A percentile compares a stretch with the other conserved stretches of the same genome.
These are phyloP conservation scores for Tauraco erythrolophus DNA, from an alignment of 2,113 vertebrate species.

Conservation along the genomic window DNA sequence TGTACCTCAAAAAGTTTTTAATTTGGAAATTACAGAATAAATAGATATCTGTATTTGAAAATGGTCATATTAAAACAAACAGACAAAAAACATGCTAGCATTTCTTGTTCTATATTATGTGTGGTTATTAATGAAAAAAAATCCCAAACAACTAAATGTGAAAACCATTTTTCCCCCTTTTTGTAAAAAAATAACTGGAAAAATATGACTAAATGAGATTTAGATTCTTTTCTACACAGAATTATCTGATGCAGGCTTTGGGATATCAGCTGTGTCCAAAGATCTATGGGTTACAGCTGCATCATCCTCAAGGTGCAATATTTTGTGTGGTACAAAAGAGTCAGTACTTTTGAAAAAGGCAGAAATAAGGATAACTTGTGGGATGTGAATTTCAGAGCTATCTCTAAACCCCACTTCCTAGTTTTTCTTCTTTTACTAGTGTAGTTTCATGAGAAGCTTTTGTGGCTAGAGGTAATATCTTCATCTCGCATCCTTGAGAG, in stretches of 20 bases:
- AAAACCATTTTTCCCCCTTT: fast-evolving
- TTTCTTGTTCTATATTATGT: not conserved
- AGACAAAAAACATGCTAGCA: fast-evolving
- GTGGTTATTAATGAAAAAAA: not conserved
- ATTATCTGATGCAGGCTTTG: not conserved
- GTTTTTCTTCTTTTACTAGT: not conserved
- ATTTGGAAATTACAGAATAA: not conserved
- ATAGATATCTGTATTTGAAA: not conserved
- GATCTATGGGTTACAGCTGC: not conserved
- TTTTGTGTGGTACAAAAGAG: not conserved
- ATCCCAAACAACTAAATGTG: no score
- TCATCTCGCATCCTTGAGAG: not conserved
- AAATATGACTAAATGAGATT: not conserved
- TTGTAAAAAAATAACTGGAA: not conserved
- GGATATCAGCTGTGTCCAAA: not conserved
- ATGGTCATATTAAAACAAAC: not conserved
- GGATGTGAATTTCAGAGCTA: not conserved
- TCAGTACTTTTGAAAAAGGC: not conserved
- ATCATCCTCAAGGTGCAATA: not conserved
- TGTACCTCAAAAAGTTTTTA: not conserved
- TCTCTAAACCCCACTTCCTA: not conserved
- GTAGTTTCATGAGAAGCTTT: not conserved
- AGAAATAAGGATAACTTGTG: not conserved
- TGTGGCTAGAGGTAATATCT: not conserved
- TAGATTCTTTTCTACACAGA: not conserved